Base-by-base conservation (phyloP, 2,113 vertebrate species). In the Corydoras maculifer region DNA sequence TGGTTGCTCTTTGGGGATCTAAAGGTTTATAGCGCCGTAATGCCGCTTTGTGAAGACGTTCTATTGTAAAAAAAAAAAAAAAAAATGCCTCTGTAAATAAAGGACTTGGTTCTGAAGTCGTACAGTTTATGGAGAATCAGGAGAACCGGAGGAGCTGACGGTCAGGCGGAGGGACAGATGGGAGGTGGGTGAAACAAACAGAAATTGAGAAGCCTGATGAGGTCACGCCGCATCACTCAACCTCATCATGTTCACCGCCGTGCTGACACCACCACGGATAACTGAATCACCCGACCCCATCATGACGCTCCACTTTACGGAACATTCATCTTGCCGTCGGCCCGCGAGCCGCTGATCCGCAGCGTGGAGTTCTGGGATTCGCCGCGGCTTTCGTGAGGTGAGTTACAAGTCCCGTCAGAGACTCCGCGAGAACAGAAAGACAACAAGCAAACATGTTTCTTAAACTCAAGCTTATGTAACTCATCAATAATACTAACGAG, bases 381-480 rank as follows among this genome's bases (percentile, higher is more conserved):
- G 7, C 4, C 7, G 0, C 1, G 29, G 50, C 12, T 7, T 31
- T 49, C 50, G 3, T 64, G 68, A 72, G 58, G 50, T 48, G 8
- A 32, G 10, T 60, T 75, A 82, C 66, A 78, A 75, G 65, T 72
- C 71, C 58, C 31, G 64, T 43, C 13, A 11, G 54, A 71, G 70
- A 68, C 69, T 62, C 77, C 59, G 66, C 55, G 49, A 64, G 64
- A 72, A 25, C 18, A 25, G 18, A 1, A 8, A 2, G 4, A 72
- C 51, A 31, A 43, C 10, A 35, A 31, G 18, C 12, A 25, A 29
- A 18, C 8, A 2, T n/a, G 49, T 51, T 15, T 49, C 15, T 31
- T 7, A 13, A 48, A 57, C 58, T 48, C 35, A 13, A 25, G 9
- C 8, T 1, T 25, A 11, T 2, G 6, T 6, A 69, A 25, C 14